Evolutionary conservation across 2,113 vertebrate species (phyloP).

Genomic region (Poecile atricapillus): DNA sequence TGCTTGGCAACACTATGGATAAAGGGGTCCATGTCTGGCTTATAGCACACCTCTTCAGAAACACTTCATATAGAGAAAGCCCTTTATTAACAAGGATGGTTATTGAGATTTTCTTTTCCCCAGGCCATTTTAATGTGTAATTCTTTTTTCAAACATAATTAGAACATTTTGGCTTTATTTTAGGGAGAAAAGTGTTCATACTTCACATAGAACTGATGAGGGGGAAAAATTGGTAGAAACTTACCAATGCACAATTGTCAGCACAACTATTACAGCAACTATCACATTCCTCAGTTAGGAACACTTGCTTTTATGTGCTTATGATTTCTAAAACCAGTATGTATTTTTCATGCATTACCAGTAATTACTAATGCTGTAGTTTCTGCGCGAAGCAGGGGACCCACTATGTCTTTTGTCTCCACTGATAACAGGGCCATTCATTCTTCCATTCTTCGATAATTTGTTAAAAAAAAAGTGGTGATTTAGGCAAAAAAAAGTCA

Average conservation of each 20-base stretch:
- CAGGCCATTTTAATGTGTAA: background rate
- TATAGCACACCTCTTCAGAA: constrained; percentile 8
- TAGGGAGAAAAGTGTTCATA: background rate
- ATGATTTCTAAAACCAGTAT: background rate
- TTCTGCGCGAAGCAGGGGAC: background rate
- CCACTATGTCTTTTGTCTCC: background rate
- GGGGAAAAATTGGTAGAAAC: background rate
- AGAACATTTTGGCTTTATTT: background rate
- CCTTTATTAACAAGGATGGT: background rate
- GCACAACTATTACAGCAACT: background rate
- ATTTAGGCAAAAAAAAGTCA: background rate
- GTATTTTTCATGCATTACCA: background rate
- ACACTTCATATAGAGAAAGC: background rate
- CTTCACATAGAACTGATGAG: background rate
- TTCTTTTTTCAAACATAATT: background rate
- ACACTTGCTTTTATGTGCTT: background rate
- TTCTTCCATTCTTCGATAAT: background rate
- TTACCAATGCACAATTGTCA: background rate
- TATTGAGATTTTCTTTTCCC: background rate
- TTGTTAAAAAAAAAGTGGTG: background rate
- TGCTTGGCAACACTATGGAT: constrained; percentile 40
- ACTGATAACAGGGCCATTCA: background rate
- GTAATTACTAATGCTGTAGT: background rate
- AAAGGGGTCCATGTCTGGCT: background rate
- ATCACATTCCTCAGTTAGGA: background rate